Evolutionary conservation across 2,888 invertebrate species (phyloP).

Genomic region (Mythimna vitellina): DNA sequence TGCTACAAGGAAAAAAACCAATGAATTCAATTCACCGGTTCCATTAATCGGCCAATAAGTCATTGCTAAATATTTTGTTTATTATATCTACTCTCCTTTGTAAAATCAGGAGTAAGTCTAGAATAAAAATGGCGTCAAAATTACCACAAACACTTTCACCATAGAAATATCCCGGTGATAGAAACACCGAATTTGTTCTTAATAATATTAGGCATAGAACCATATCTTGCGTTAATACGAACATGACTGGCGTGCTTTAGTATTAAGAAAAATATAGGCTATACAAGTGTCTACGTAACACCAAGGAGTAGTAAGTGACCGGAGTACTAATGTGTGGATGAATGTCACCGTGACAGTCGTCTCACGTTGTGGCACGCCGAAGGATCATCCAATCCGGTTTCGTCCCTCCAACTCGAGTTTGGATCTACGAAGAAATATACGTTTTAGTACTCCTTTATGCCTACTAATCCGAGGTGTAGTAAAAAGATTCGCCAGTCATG

Average conservation of each 20-base stretch:
- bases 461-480: slow-evolving; percentile 16
- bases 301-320: slow-evolving; percentile 44
- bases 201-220: slow-evolving; percentile 31
- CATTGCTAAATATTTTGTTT: neutral
- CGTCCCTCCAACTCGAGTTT: slow-evolving; percentile 23
- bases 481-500: slow-evolving; percentile 35
- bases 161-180: slow-evolving; percentile 15
- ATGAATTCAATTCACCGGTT: slow-evolving; percentile 1
- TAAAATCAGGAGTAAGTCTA: slow-evolving; percentile 30
- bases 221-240: slow-evolving; percentile 13
- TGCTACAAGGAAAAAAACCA: neutral
- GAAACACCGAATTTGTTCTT: slow-evolving; percentile 44
- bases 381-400: slow-evolving; percentile 16
- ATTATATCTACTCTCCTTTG: slow-evolving; percentile 14
- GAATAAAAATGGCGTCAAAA: slow-evolving; percentile 26
- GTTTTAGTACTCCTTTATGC: slow-evolving; percentile 28
- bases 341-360: slow-evolving; percentile 22
- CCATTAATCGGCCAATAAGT: slow-evolving; percentile 1
- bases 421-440: slow-evolving; percentile 47
- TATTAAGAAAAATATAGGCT: slow-evolving; percentile 24
- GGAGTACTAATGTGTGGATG: slow-evolving; percentile 33
- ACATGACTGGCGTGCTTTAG: slow-evolving; percentile 36
- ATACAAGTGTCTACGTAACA: slow-evolving; percentile 28
- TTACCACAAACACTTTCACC: slow-evolving; percentile 37
- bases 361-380: slow-evolving; percentile 9